A percentile compares a stretch with the other conserved stretches of the same genome.
phyloP scores from a whole-genome alignment of 2,797 vertebrate genomes.

The Crocodylus rhombifer region DNA sequence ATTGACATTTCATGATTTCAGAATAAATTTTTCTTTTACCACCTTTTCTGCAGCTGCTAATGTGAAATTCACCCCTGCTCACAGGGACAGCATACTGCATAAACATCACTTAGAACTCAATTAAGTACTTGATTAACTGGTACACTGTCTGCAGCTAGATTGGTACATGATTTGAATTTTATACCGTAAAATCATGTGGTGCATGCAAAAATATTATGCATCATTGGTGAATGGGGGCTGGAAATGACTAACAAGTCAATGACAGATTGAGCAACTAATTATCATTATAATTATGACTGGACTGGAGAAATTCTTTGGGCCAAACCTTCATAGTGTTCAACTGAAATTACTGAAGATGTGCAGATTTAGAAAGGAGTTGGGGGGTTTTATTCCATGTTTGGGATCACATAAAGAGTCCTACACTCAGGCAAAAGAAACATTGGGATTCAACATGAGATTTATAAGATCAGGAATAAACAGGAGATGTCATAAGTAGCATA shows the following conservation, averaged over 20 bases:
- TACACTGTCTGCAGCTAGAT: background rate
- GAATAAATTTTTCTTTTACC: background rate
- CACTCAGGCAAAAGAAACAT: background rate
- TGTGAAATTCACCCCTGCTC: slow-evolving; percentile 14
- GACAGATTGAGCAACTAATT: slow-evolving; percentile 68
- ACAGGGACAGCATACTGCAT: background rate
- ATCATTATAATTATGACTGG: slow-evolving; percentile 53
- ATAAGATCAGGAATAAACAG: background rate
- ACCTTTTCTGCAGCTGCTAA: slow-evolving; percentile 22
- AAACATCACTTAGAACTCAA: background rate
- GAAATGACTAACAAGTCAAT: background rate
- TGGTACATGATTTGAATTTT: background rate
- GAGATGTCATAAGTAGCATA: background rate
- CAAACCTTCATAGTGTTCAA: background rate
- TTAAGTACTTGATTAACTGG: background rate
- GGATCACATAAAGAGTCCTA: background rate
- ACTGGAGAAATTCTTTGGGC: slow-evolving; percentile 8
- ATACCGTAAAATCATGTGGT: background rate
- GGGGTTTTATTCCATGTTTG: background rate
- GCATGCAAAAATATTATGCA: slow-evolving; percentile 1
- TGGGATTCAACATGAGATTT: background rate
- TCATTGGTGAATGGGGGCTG: background rate
- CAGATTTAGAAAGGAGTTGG: background rate
- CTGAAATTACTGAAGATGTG: slow-evolving; percentile 33
- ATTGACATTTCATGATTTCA: slow-evolving; percentile 3